Conservation (phyloP, 64 coral and sea anemone genomes). For the Stichodactyla helianthus region DNA sequence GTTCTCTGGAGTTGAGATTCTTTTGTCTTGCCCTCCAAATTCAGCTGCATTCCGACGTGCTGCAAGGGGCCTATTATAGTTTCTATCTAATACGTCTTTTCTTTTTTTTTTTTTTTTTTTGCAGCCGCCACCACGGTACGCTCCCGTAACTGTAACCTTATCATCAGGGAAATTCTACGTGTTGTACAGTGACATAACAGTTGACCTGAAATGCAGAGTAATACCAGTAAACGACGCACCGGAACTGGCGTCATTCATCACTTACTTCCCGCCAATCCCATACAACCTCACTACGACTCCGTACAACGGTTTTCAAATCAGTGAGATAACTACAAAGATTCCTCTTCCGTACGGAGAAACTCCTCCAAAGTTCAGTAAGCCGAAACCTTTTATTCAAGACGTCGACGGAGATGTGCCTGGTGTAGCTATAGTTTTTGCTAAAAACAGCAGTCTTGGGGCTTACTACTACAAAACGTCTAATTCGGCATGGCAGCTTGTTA, state of each 20-base stretch:
- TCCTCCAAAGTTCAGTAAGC: conserved; percentile 5
- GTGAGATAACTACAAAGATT: conserved; percentile 29
- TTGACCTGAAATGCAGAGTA: conserved; percentile 10
- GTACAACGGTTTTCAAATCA: conserved; percentile 43
- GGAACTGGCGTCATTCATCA: not conserved
- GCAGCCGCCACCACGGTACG: not conserved
- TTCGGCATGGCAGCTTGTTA: not conserved
- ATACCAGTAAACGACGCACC: conserved; percentile 49
- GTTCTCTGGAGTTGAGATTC: too few relatives aligned
- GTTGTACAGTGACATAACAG: not conserved
- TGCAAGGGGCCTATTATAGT: too few relatives aligned
- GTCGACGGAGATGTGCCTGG: conserved; percentile 31
- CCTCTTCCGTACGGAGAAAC: conserved; percentile 38
- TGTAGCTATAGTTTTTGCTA: conserved; percentile 17
- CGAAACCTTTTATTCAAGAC: conserved; percentile 25
- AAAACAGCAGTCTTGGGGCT: conserved; percentile 36
- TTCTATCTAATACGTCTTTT: not conserved
- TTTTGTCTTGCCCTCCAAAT: too few relatives aligned
- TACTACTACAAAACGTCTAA: conserved; percentile 27
- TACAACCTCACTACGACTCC: conserved; percentile 32
- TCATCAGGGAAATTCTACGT: not conserved
- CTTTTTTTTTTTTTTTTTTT: not conserved
- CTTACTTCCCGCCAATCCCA: conserved; percentile 31
- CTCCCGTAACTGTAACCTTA: not conserved
- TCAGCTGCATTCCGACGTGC: too few relatives aligned